A percentile compares a stretch with the other conserved stretches of the same genome.
Conservation (phyloP, 1,140 invertebrate genomes). For the silkworm (Bombyx mori) region DNA sequence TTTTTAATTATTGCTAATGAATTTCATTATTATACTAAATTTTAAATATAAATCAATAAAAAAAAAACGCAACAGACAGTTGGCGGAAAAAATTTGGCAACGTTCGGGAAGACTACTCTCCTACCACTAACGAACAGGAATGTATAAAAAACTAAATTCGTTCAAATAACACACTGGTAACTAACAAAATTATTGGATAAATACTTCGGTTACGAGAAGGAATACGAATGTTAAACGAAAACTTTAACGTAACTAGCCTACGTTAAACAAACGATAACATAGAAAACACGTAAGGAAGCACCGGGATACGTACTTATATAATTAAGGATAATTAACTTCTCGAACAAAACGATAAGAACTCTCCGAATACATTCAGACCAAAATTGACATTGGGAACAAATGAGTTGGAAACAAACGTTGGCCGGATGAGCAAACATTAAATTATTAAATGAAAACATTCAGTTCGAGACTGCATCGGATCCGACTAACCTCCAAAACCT, state of each 20-base stretch:
- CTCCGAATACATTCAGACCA: too few species aligned
- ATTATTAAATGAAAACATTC: not conserved
- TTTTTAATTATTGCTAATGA: slow-evolving; percentile 67
- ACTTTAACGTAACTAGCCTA: slow-evolving; percentile 44
- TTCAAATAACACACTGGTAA: slow-evolving; percentile 67
- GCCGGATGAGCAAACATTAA: too few species aligned
- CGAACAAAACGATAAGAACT: slow-evolving; percentile 30
- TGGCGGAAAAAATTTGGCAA: slow-evolving; percentile 67
- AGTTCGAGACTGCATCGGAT: too few species aligned
- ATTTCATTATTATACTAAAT: slow-evolving; percentile 58
- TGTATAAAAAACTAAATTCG: slow-evolving; percentile 65
- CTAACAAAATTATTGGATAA: slow-evolving; percentile 44
- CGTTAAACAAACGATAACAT: slow-evolving; percentile 63
- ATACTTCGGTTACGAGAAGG: slow-evolving; percentile 34
- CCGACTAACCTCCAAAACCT: too few species aligned
- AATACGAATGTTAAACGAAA: slow-evolving; percentile 45
- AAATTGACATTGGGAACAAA: slow-evolving; percentile 6
- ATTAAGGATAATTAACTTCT: slow-evolving; percentile 29
- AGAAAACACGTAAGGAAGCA: slow-evolving; percentile 65
- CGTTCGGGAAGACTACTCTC: slow-evolving; percentile 68
- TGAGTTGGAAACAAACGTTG: too few species aligned
- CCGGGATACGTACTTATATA: slow-evolving; percentile 33
- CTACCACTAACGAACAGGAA: slow-evolving; percentile 68
- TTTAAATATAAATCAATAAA: slow-evolving; percentile 29
- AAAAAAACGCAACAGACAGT: slow-evolving; percentile 55